Percentiles rank a stretch among this genome's conserved stretches.
Conservation (phyloP, 2,797 vertebrate genomes). For the Rhinogobio ventralis region DNA sequence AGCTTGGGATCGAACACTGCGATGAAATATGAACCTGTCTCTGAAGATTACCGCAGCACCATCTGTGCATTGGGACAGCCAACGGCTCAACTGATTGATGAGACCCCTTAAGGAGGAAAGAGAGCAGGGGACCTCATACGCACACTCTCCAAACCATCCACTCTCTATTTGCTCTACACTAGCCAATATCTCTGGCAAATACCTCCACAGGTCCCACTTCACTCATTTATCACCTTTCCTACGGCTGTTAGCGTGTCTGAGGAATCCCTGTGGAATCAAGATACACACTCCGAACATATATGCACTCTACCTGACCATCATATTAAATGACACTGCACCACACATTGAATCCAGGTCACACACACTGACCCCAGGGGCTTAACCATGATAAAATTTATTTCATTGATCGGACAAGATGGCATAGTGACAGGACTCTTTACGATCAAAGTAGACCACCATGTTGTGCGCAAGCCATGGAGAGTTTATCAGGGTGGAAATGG, state of each 20-base stretch:
- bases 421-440: neutral
- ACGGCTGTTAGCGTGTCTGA: constrained; percentile 6
- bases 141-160: neutral
- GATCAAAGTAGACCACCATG: constrained; percentile 3
- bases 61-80: constrained; percentile 47
- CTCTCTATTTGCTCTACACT: neutral
- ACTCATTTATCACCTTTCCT: neutral
- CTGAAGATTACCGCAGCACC: constrained; percentile 40
- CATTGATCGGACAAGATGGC: neutral
- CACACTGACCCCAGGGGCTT: neutral
- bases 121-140: neutral
- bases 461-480: neutral
- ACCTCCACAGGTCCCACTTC: neutral
- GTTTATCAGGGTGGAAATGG: neutral
- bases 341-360: constrained; percentile 36
- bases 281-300: constrained; percentile 1
- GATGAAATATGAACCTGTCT: constrained; percentile 39
- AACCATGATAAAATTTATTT: constrained; percentile 18
- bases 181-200: constrained; percentile 17
- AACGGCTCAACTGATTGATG: constrained; percentile 16
- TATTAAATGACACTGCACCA: constrained; percentile 24
- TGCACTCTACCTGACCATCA: neutral
- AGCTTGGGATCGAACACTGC: neutral
- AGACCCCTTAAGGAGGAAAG: neutral
- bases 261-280: constrained; percentile 17